phyloP scores from a whole-genome alignment of 2,797 vertebrate species.

The Discoglossus pictus region DNA sequence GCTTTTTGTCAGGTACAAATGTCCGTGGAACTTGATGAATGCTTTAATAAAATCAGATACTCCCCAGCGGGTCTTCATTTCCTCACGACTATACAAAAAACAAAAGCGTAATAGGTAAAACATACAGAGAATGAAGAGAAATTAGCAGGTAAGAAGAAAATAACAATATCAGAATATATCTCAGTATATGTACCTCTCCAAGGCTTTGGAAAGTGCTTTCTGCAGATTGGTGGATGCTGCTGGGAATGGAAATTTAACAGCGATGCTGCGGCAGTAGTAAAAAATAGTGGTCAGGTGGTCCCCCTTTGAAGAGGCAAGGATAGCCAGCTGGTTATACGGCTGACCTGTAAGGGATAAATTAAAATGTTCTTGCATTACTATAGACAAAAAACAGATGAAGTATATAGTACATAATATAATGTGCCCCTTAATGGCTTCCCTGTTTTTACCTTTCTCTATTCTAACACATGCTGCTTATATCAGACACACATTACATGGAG shows the following conservation, averaged over 20 bases:
- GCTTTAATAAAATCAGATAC: conserved; percentile 97
- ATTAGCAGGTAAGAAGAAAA: conserved; percentile 2
- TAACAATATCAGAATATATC: neutral
- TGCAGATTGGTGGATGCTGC: conserved; percentile 98
- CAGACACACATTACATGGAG: no score
- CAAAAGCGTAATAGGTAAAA: conserved; percentile 48
- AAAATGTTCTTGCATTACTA: no score
- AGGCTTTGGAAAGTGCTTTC: conserved; percentile 98
- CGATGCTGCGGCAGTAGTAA: conserved; percentile 99
- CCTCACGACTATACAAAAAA: conserved; percentile 82
- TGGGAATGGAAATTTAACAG: conserved; percentile 98
- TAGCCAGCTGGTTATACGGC: conserved; percentile 98
- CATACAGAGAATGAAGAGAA: conserved; percentile 45
- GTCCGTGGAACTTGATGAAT: conserved; percentile 98
- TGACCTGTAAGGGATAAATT: conserved; percentile 79
- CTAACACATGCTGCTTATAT: no score
- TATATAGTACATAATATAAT: no score
- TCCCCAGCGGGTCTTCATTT: conserved; percentile 92
- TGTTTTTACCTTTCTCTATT: no score
- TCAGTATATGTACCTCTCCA: conserved; percentile 83
- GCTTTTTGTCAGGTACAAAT: conserved; percentile 93
- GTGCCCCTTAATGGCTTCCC: no score
- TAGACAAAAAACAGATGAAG: no score
- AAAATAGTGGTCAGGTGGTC: conserved; percentile 99
- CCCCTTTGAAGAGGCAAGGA: conserved; percentile 97